Conservation (phyloP, 1,140 invertebrate genomes). For the Drosophila ercepeae region DNA sequence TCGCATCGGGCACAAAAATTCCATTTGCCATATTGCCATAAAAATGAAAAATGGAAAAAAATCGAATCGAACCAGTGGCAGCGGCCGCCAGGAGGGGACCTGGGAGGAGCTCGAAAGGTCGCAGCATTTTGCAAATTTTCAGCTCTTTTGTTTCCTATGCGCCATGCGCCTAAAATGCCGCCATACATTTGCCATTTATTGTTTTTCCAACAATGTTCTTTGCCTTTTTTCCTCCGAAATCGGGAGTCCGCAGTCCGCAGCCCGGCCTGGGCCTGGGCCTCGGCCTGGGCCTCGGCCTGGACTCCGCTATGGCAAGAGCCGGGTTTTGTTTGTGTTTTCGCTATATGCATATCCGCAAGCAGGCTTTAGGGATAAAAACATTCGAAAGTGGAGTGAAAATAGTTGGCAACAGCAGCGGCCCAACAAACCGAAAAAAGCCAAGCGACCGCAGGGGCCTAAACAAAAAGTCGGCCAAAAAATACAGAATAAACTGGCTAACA, state of each 20-base stretch:
- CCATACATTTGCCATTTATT: conserved; percentile 81
- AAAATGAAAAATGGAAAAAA: conserved; percentile 64
- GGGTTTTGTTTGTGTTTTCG: conserved; percentile 45
- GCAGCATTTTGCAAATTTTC: conserved; percentile 74
- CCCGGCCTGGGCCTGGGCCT: not conserved
- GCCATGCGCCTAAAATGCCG: conserved; percentile 73
- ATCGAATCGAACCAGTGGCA: conserved; percentile 7
- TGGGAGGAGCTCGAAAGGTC: conserved; percentile 12
- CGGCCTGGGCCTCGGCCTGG: not conserved
- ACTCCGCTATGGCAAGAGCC: conserved; percentile 24
- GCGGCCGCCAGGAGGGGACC: not conserved
- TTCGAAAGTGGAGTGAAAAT: conserved; percentile 77
- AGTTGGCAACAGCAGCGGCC: conserved; percentile 50
- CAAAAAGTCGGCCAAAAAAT: conserved; percentile 36
- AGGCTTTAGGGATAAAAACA: conserved; percentile 80
- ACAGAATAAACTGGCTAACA: conserved; percentile 47
- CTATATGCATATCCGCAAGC: conserved; percentile 76
- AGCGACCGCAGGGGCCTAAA: conserved; percentile 62
- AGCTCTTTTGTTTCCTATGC: conserved; percentile 63
- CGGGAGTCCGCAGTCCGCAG: conserved; percentile 3
- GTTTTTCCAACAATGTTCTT: conserved; percentile 72
- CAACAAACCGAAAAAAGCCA: conserved; percentile 41
- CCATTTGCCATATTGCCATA: conserved; percentile 78
- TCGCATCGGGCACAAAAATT: conserved; percentile 57
- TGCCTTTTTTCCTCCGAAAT: conserved; percentile 34